Conservation (phyloP, 2,113 vertebrate genomes). For the Lasiurus borealis region DNA sequence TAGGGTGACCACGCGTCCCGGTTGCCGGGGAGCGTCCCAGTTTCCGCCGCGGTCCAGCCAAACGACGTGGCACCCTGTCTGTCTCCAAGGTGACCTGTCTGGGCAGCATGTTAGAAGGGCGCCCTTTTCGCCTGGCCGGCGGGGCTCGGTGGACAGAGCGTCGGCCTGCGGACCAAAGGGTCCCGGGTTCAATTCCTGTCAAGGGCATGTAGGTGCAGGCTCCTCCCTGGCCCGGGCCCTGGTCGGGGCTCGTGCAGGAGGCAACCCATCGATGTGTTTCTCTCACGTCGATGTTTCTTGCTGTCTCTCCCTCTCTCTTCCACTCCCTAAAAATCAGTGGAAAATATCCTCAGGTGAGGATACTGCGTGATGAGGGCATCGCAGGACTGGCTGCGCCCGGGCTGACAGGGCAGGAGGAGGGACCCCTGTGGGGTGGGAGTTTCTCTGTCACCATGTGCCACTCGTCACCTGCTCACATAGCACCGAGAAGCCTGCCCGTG, state of each 20-base stretch:
- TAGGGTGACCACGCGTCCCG: not conserved
- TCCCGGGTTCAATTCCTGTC: too few relatives aligned
- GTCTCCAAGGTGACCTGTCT: conserved; percentile 10
- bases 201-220: too few relatives aligned
- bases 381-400: not conserved
- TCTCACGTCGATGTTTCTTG: too few relatives aligned
- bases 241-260: too few relatives aligned
- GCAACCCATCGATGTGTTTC: too few relatives aligned
- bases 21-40: not conserved
- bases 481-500: not conserved
- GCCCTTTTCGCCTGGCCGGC: too few relatives aligned
- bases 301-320: too few relatives aligned
- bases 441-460: not conserved
- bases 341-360: too few relatives aligned
- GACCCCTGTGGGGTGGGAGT: not conserved
- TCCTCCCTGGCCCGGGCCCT: too few relatives aligned
- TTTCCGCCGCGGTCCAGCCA: not conserved
- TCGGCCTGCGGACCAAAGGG: too few relatives aligned
- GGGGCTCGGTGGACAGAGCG: too few relatives aligned
- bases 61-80: fast-evolving
- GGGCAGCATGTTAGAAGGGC: not conserved
- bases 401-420: not conserved
- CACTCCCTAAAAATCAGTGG: too few relatives aligned
- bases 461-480: not conserved
- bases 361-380: not conserved